Evolutionary conservation across 1,140 invertebrate genomes (phyloP).

Genomic region (Platorchestia sp.): DNA sequence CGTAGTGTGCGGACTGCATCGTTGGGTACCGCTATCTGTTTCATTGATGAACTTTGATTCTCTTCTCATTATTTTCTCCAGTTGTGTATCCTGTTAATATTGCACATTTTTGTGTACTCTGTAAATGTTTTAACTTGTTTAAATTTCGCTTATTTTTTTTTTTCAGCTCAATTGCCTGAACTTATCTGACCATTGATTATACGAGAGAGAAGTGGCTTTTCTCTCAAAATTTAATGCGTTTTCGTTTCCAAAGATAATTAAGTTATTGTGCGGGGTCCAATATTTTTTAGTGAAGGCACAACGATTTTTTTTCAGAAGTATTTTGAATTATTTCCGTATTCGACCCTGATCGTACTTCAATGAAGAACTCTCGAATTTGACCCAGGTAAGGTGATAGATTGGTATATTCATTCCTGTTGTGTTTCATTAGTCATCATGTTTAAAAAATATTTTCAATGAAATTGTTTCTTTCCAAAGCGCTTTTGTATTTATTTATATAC

Average conservation of each 20-base stretch:
- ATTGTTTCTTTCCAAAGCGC: no score
- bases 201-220: no score
- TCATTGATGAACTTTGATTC: not conserved
- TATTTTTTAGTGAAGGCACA: not conserved
- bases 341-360: not conserved
- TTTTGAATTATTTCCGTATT: not conserved
- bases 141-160: not conserved
- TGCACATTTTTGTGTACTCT: not conserved
- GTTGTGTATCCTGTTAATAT: not conserved
- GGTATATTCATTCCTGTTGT: not conserved
- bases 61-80: no score
- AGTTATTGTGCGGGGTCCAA: not conserved
- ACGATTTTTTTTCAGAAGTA: not conserved
- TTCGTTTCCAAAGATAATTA: not conserved
- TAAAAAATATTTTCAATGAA: not conserved
- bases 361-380: not conserved
- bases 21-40: not conserved
- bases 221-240: not conserved
- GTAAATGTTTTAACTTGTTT: not conserved
- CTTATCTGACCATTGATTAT: not conserved
- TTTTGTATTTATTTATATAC: not conserved
- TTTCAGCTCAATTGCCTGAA: not conserved
- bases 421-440: not conserved
- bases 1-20: not conserved
- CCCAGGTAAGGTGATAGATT: not conserved